Base-by-base conservation (phyloP, 2,797 vertebrate genomes). In the Capromys pilorides region DNA sequence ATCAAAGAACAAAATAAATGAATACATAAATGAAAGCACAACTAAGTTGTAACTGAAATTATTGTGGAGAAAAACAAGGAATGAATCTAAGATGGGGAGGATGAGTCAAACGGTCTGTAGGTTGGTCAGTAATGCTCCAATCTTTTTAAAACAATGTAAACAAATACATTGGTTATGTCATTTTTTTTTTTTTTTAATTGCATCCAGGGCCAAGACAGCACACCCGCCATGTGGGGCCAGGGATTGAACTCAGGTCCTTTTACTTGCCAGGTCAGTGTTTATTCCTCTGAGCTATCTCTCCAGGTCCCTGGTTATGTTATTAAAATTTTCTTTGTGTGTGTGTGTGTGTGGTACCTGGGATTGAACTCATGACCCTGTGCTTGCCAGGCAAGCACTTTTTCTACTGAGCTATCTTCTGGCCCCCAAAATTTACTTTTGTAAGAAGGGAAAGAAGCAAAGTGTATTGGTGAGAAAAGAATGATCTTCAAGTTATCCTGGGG, bases 21-120 rank as follows among this genome's bases (percentile, higher is more conserved):
- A 57, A 57, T 57, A 57, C 54, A 41, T 41, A 31, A 75, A 94
- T 85, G 41, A 93, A 92, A 75, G 51, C 57, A 94, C 21, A 88
- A 80, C 49, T 64, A 83, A 91, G 33, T 80, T 33, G 54, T 66
- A 86, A 83, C 21, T 94, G 57, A 95, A 64, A 73, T 80, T 80
- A 73, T 31, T 84, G 36, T 61, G 36, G 45, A 80, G 67, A 81
- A 87, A 96, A 93, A 45, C 5, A 92, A 81, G 59, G 39, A 84
- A 57, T 11, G 28, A 61, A 24, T 90, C 31, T 77, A 67, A 93
- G 39, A 81, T 71, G 24, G 36, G 33, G 24, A 24, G 22, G 10
- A 16, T 5, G 26, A 31, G n/a, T 49, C 10, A 16, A 79, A 71
- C 41, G 54, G 12, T 45, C n/a, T 67, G 16, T 81, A 61, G 33